These are phyloP conservation scores for Anabas testudineus DNA, from an alignment of 2,797 vertebrate species.

Conservation along the genomic window DNA sequence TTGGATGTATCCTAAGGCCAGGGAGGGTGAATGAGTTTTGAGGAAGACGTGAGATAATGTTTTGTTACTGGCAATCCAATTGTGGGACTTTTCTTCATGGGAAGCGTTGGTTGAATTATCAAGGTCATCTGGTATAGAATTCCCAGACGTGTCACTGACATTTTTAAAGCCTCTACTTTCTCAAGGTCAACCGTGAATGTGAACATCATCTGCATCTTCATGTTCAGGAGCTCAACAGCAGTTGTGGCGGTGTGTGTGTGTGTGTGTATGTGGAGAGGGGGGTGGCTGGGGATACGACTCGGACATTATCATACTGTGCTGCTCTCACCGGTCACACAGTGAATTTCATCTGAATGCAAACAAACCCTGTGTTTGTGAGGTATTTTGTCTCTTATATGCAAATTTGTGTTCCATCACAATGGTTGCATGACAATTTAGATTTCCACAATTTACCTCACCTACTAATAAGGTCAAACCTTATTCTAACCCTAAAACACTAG, in stretches of 20 bases:
- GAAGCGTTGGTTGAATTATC: slow-evolving; percentile 43
- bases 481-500: too few relatives aligned
- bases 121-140: slow-evolving; percentile 48
- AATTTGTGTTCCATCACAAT: too few relatives aligned
- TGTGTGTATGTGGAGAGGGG: background rate
- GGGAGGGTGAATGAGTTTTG: slow-evolving; percentile 21
- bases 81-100: slow-evolving; percentile 32
- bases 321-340: too few relatives aligned
- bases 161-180: slow-evolving; percentile 40
- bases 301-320: too few relatives aligned
- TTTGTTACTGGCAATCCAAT: slow-evolving; percentile 52
- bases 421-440: too few relatives aligned
- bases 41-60: slow-evolving; percentile 48
- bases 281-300: background rate
- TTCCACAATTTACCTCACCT: too few relatives aligned
- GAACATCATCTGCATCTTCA: slow-evolving; percentile 41
- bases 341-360: too few relatives aligned
- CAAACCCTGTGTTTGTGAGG: too few relatives aligned
- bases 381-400: too few relatives aligned
- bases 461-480: too few relatives aligned
- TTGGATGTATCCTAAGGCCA: background rate
- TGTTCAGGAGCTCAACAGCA: background rate
- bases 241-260: background rate
- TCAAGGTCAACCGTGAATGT: slow-evolving; percentile 31
- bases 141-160: slow-evolving; percentile 61